Base-by-base conservation (phyloP, 2,797 vertebrate species). In the Percopsis omiscomaycus region DNA sequence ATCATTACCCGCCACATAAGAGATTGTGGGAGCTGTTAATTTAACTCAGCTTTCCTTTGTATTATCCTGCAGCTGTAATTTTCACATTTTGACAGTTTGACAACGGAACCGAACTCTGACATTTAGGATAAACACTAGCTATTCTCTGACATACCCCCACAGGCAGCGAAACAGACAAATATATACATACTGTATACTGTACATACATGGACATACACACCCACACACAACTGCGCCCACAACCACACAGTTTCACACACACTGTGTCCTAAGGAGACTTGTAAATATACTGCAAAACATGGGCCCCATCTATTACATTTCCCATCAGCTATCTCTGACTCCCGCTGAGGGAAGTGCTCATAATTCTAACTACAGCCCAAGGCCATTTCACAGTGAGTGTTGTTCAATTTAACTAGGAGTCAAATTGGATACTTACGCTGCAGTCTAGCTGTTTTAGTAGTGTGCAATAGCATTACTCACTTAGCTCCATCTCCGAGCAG, bases 1-100 rank as follows among this genome's bases (percentile, higher is more conserved):
- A 72, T 83, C 73, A 66, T 77, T 67, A 69, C 78, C 80, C 72
- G 83, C 78, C 79, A 47, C 13, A 68, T 75, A 68, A 62, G 71
- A 75, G 78, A 75, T 81, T 22, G 56, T 80, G 80, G 72, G 79
- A 89, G 62, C 70, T 72, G 69, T 74, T 90, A 84, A 89, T 91
- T 82, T 74, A 86, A 81, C 61, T 77, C 85, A 85, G 78, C 72
- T 82, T 73, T 75, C 54, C 73, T 73, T 78, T 76, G 66, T 71
- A 61, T 84, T 86, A 81, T 83, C 78, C 80, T 74, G 78, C 79
- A 59, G 79, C 9, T 54, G 79, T 84, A 72, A 78, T 83, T 44
- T 3, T 73, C 73, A 58, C 69, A 88, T 90, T 87, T 88, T 89
- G 77, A 71, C 77, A 60, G 77, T 74, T 71, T n/a, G n/a, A 75